These are phyloP conservation scores for Tenthredo distinguenda DNA, from an alignment of 2,888 invertebrate genomes.

Conservation along the genomic window DNA sequence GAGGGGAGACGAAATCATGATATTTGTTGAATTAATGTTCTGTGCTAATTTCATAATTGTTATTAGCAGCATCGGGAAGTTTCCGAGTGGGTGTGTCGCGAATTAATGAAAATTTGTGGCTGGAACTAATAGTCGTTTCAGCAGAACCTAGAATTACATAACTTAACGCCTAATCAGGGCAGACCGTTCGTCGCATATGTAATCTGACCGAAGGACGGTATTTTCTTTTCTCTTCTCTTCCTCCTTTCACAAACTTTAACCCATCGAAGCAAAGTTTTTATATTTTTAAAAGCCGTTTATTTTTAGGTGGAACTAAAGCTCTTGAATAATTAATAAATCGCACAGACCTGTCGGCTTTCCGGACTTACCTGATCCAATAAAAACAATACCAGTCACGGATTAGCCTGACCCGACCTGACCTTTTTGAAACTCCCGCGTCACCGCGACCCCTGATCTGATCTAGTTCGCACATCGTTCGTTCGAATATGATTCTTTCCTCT, in stretches of 20 bases:
- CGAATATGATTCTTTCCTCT: not conserved
- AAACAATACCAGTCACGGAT: not conserved
- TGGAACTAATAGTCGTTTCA: not conserved
- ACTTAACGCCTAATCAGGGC: not conserved
- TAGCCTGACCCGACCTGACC: not conserved
- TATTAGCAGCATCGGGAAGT: not conserved
- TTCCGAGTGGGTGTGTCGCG: slow-evolving; percentile 1
- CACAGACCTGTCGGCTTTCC: not conserved
- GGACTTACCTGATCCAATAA: not conserved
- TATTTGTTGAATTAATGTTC: not conserved
- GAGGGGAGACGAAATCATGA: not conserved
- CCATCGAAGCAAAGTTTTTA: not conserved
- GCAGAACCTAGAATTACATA: not conserved
- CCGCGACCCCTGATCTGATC: not conserved
- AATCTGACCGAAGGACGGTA: not conserved
- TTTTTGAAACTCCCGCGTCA: not conserved
- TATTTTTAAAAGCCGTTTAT: not conserved
- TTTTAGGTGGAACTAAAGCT: not conserved
- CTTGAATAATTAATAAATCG: not conserved
- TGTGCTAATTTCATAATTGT: not conserved
- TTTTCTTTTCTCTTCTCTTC: not conserved
- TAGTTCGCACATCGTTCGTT: not conserved
- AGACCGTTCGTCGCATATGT: not conserved
- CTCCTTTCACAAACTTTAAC: not conserved
- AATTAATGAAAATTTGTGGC: not conserved